phyloP scores from a whole-genome alignment of 1,140 invertebrate species.

The Brachionus rotundiformis region DNA sequence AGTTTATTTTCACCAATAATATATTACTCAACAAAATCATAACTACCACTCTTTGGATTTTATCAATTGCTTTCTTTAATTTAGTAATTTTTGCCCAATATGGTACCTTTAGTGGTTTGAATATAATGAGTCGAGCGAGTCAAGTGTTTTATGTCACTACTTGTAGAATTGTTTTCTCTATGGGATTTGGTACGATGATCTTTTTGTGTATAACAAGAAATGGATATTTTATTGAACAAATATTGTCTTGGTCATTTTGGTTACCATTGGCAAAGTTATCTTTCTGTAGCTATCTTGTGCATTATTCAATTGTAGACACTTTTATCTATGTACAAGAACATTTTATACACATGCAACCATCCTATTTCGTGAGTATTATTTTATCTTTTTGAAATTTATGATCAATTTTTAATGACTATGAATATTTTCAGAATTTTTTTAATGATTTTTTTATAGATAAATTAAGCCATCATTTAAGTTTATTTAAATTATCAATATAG shows the following conservation, averaged over 20 bases:
- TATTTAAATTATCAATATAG: not conserved
- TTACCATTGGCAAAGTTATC: constrained; percentile 81
- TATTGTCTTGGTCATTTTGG: constrained; percentile 77
- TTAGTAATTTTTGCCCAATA: not conserved
- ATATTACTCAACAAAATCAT: not conserved
- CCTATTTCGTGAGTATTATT: not conserved
- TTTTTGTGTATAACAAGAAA: not conserved
- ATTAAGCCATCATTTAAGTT: too few relatives aligned
- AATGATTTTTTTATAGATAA: too few relatives aligned
- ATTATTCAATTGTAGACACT: constrained; percentile 62
- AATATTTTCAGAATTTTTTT: not conserved
- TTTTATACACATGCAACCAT: constrained; percentile 1
- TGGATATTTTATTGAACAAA: constrained; percentile 70
- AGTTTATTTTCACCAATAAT: not conserved
- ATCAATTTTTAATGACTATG: too few relatives aligned
- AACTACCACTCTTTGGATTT: constrained; percentile 9
- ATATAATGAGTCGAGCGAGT: constrained; percentile 19
- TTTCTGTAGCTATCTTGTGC: constrained; percentile 84
- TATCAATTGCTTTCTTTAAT: not conserved
- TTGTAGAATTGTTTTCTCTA: not conserved
- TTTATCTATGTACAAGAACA: constrained; percentile 28
- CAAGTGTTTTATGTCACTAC: not conserved
- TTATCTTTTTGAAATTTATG: too few relatives aligned
- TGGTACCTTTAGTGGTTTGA: constrained; percentile 53
- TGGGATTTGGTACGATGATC: not conserved